Evolutionary conservation across 2,113 vertebrate genomes (phyloP).

Genomic region (Daphoenositta chrysoptera): DNA sequence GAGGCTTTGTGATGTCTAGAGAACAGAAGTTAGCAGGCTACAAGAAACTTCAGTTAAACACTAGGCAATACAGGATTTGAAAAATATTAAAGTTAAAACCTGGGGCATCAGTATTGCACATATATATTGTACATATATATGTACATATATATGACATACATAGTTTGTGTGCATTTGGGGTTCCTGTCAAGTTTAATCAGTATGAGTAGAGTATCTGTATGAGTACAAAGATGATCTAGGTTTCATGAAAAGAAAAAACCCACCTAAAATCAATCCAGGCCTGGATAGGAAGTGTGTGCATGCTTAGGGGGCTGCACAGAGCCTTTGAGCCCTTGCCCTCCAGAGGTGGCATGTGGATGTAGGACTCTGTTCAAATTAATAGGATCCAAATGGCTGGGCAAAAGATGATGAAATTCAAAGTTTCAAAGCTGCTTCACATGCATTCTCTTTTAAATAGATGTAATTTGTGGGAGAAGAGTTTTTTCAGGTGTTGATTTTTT

Average conservation of each 20-base stretch:
- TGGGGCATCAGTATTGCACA: too few species aligned
- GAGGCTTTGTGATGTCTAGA: too few species aligned
- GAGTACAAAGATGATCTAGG: not conserved
- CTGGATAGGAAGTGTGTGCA: not conserved
- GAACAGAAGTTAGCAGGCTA: too few species aligned
- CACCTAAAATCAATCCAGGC: not conserved
- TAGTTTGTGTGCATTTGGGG: not conserved
- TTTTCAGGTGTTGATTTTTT: not conserved
- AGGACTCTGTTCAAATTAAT: not conserved
- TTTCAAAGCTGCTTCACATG: not conserved
- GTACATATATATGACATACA: too few species aligned
- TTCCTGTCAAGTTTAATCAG: not conserved
- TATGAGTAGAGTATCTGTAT: not conserved
- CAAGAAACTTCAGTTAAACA: too few species aligned
- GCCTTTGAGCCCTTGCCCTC: not conserved
- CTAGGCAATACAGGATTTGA: too few species aligned
- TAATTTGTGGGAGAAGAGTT: not conserved
- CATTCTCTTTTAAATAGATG: not conserved
- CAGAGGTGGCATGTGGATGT: not conserved
- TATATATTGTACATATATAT: not conserved
- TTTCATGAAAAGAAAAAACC: accelerated
- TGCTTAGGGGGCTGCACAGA: not conserved
- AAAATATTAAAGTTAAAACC: too few species aligned
- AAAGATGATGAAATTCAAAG: not conserved
- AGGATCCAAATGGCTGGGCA: not conserved